Evolutionary conservation across 2,888 invertebrate species (phyloP), one percentile per base, ranked within the genome.

Genomic region (Dasysyrphus tricinctus): DNA sequence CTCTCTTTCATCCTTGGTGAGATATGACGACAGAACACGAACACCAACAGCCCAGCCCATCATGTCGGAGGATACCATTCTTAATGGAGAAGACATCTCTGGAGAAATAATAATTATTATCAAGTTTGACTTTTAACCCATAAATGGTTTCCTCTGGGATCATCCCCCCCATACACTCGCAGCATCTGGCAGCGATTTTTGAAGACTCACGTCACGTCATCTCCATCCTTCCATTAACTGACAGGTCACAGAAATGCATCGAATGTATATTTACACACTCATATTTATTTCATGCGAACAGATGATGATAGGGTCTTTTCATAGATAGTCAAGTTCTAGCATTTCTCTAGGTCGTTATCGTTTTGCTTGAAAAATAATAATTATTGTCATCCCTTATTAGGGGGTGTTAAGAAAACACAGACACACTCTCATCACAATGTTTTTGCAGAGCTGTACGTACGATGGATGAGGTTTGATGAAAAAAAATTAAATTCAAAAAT

Each of bases 301-400:
- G 70, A 72, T 78, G 78, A 51, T 72, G 78, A 72, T 63, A 72
- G 63, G 78, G 44, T 70, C 61, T 61, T 63, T 42, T 3, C 7
- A 61, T 51, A 63, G 54, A 63, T 12, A 77, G 39, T 39, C 24
- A 57, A 39, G 56, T 57, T 32, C 3, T 67, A 29, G 76, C 11
- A 37, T 49, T 49, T 37, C 47, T 12, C 47, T 29, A 8, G 24
- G 72, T 79, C 79, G 65, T 65, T 73, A 57, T 73, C 65, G 24
- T 57, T 73, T 57, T 19, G 65, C 56, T 72, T 14, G 12, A 16
- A 69, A 61, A 34, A 49, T 49, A 16, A 65, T 65, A 19, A 65
- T 79, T 49, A 73, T 79, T 73, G 73, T 73, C 79, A 73, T 73
- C 79, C 72, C 70, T 56, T 72, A 32, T 67, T 39, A 72, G 72